Evolutionary conservation across 2,888 invertebrate species (phyloP).

Genomic region (Agrotis puta): DNA sequence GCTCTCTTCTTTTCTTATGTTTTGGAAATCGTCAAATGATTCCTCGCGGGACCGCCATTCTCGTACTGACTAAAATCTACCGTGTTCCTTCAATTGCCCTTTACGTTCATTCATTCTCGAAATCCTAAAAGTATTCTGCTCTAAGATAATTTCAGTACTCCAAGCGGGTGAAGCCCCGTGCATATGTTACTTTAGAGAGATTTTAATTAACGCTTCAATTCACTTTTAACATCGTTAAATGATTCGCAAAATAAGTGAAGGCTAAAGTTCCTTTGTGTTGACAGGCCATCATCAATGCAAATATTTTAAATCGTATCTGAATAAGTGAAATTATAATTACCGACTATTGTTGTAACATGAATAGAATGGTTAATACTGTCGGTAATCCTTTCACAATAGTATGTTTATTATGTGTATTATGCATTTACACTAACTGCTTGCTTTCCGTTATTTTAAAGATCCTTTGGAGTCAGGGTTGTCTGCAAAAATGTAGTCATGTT

Average conservation of each 20-base stretch:
- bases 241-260: constrained; percentile 26
- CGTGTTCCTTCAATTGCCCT: too few species aligned
- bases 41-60: too few species aligned
- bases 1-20: too few species aligned
- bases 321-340: constrained; percentile 62
- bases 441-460: constrained; percentile 53
- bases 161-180: too few species aligned
- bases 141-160: too few species aligned
- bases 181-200: neutral
- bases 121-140: too few species aligned
- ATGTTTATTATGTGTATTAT: constrained; percentile 32
- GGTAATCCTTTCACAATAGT: constrained; percentile 57
- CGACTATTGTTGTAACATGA: constrained; percentile 58
- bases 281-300: constrained; percentile 32
- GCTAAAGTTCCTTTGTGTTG: constrained; percentile 2
- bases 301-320: constrained; percentile 22
- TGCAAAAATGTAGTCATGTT: too few species aligned
- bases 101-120: too few species aligned
- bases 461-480: constrained; percentile 18
- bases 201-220: neutral
- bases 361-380: constrained; percentile 45
- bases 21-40: too few species aligned
- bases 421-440: constrained; percentile 6
- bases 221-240: neutral
- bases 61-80: too few species aligned